Evolutionary conservation across 2,113 vertebrate genomes (phyloP).

Genomic region (Sceloporus undulatus): DNA sequence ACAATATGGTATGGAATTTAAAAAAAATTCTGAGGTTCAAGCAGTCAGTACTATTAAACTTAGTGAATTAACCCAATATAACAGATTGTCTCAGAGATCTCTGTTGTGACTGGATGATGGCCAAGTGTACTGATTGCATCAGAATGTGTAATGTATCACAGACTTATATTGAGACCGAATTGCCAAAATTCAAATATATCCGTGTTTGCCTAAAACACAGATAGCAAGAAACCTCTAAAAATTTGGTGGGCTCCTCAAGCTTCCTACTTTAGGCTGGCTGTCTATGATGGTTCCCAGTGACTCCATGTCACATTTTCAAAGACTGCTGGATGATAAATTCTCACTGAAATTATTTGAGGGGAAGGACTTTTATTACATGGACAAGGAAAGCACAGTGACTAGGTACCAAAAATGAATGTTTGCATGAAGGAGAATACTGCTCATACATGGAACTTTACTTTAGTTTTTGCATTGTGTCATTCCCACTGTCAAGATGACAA

Average conservation of each 20-base stretch:
- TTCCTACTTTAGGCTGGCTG: constrained; percentile 50
- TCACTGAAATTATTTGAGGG: neutral
- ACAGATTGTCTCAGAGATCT: constrained; percentile 64
- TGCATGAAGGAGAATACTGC: neutral
- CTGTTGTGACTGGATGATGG: constrained; percentile 70
- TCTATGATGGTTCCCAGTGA: constrained; percentile 24
- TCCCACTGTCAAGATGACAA: neutral
- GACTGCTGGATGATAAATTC: constrained; percentile 17
- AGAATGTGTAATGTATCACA: constrained; percentile 67
- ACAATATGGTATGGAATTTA: constrained; percentile 42
- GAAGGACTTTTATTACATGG: constrained; percentile 19
- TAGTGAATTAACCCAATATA: constrained; percentile 60
- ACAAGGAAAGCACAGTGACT: neutral
- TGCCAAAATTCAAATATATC: constrained; percentile 66
- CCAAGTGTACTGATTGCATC: constrained; percentile 74
- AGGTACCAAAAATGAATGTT: neutral
- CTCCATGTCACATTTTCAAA: constrained; percentile 34
- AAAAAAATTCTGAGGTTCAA: constrained; percentile 58
- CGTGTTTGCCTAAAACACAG: constrained; percentile 50
- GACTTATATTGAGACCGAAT: constrained; percentile 58
- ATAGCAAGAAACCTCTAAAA: constrained; percentile 55
- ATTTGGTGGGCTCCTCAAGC: constrained; percentile 52
- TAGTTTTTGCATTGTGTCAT: neutral
- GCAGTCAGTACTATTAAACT: constrained; percentile 69
- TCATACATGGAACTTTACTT: neutral